Evolutionary conservation across 1,140 invertebrate species (phyloP), one percentile per base, ranked within the genome.

Genomic region (Cydia splendana): DNA sequence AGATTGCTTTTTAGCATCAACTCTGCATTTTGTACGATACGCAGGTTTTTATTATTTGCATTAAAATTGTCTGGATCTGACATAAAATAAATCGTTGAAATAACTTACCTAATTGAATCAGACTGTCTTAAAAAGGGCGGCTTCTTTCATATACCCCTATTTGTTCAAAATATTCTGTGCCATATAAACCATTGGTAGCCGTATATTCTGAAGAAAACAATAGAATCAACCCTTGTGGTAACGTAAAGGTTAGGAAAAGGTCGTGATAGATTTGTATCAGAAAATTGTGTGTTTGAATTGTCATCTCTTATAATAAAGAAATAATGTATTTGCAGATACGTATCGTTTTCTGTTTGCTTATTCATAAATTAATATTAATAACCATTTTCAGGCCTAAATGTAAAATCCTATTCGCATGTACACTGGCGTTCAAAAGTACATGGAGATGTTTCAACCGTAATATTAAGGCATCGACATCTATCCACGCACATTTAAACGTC

Each of bases 201-300:
- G 38, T 42, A 34, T 67, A 67, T 71, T 34, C 0, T 10, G 9
- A 71, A 38, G 67, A 71, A 71, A 71, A 71, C 67, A 71, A 71
- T 45, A 45, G 67, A 71, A 71, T 30, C 65, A 69, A 69, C 67
- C 67, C 4, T 71, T 71, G 67, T 42, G 38, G 67, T 42, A 38
- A 69, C 30, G 67, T 38, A 38, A 38, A 38, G 65, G 65, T 69
- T 69, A 34, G 65, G 65, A 34, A 18, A 71, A 71, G 67, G 67
- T 38, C 67, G 34, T 34, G 18, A 38, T 42, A 71, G 67, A 71
- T 71, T 34, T 71, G n/a, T 71, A 71, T 71, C 67, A 71, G 67
- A 71, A 71, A 71, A 71, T 71, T 42, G 34, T 69, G 65, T 71
- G 18, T 71, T 38, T 45, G 15, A 18, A 71, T 71, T 71, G 67